Evolutionary conservation across 2,113 vertebrate genomes (phyloP), one percentile per base, ranked within the genome.

Genomic region (Tragelaphus strepsiceros): DNA sequence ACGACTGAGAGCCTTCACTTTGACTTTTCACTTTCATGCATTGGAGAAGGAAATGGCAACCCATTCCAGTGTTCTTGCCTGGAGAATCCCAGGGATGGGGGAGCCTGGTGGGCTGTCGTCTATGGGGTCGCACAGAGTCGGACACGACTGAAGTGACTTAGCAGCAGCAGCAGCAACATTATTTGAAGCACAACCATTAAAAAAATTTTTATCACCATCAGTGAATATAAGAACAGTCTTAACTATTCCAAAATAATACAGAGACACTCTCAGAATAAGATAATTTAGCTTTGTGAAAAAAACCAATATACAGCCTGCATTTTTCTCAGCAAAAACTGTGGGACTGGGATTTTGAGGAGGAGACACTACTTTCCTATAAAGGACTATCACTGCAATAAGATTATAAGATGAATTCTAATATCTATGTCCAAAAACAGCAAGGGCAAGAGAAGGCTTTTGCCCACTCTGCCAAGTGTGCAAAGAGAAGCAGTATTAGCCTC

Each of bases 191-290:
- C 39, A 96, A 22, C 13, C 53, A 96, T 46, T 71, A 59, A 39
- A 84, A 96, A 92, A 62, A 26, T 12, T 2, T 10, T 1, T 54
- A 85, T 88, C 8, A 28, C 24, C 30, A 92, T 94, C 85, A 93
- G 7, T 96, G 67, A 90, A 95, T 58, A 94, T 51, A 58, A 51
- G 8, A 84, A 94, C 2, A 82, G 58, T 78, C 39, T 88, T 67
- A 81, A 43, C 35, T 28, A 95, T 93, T 78, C 61, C 91, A 96
- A 96, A 97, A 91, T 53, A 92, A 82, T 78, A 97, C 64, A 59
- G 10, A 93, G 28, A 84, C 17, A 94, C 15, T 86, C 39, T 78
- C 28, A 96, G 35, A 96, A 84, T 96, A 82, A 93, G 77, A 96
- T 26, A 90, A 88, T 92, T 88, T 16, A 88, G 30, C 4, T 81